phyloP scores from a whole-genome alignment of 2,797 vertebrate species.

The Characodon lateralis region DNA sequence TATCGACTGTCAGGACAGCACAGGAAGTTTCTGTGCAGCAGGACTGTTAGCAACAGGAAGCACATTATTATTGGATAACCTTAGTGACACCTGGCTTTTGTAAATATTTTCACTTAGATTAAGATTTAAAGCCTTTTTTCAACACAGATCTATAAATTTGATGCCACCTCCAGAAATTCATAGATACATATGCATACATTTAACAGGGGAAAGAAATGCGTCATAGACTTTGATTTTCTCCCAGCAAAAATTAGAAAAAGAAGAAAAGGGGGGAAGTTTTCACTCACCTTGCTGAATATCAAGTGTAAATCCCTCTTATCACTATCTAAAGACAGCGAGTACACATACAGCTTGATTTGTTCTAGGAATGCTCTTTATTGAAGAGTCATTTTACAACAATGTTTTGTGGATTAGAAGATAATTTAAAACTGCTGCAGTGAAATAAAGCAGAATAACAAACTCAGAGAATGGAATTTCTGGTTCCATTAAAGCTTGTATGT shows the following conservation, averaged over 20 bases:
- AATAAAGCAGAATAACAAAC: neutral
- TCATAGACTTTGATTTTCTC: neutral
- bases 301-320: neutral
- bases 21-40: constrained; percentile 35
- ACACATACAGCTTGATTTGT: too few relatives aligned
- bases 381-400: neutral
- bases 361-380: neutral
- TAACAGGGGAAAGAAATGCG: neutral
- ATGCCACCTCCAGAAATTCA: neutral
- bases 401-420: neutral
- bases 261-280: neutral
- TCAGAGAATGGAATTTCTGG: neutral
- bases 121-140: neutral
- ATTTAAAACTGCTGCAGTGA: neutral
- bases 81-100: neutral
- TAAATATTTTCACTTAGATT: constrained; percentile 4
- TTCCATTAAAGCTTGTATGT: constrained; percentile 17
- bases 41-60: constrained; percentile 26
- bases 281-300: neutral
- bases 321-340: neutral
- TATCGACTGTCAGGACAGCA: constrained; percentile 29
- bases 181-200: neutral
- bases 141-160: neutral
- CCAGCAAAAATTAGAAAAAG: neutral
- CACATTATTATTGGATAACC: constrained; percentile 26